Evolutionary conservation across 2,113 vertebrate species (phyloP), one percentile per base, ranked within the genome.

Genomic region (Lagenorhynchus albirostris): DNA sequence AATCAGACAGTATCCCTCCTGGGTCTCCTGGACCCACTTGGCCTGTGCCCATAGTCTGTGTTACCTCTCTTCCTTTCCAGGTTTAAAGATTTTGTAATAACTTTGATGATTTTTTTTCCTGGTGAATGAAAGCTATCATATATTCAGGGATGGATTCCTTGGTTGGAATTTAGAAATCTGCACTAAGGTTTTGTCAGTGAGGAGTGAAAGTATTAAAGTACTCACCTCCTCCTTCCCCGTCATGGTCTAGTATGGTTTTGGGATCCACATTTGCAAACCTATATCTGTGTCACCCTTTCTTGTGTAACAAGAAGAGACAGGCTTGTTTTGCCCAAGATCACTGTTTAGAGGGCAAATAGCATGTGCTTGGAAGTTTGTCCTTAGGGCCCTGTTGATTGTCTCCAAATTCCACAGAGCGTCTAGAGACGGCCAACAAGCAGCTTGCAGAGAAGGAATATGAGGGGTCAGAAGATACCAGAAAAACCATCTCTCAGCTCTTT

Each of bases 401-500:
- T 97, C 36, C 41, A 73, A 71, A 89, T 85, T 96, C 98, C 98
- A 91, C 98, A 99, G 99, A 99, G 38, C 99, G 99, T 12, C 99
- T 99, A 99, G 99, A 99, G 95, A 99, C 99, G 0, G 99, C 99
- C 87, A 99, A 99, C 98, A 99, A 99, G 98, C 99, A 99, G 97
- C 99, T 99, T 1, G 99, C 99, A 0, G 99, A 99, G 92, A 99
- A 99, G 97, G 99, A 99, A 92, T 99, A 99, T 92, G 99, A 99
- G 13, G 99, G 99, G 0, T 99, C 99, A 1, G 99, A 99, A 92
- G 99, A 99, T 98, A 99, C 99, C 98, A 99, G 99, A 93, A 99
- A 99, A 98, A 99, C 99, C 97, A 99, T 99, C 98, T 99, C 99
- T 73, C 99, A 99, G 97, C 99, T 99, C 92, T 99, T 99, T 94